Evolutionary conservation across 2,888 invertebrate species (phyloP), one percentile per base, ranked within the genome.

Genomic region (Uropetala carovei): DNA sequence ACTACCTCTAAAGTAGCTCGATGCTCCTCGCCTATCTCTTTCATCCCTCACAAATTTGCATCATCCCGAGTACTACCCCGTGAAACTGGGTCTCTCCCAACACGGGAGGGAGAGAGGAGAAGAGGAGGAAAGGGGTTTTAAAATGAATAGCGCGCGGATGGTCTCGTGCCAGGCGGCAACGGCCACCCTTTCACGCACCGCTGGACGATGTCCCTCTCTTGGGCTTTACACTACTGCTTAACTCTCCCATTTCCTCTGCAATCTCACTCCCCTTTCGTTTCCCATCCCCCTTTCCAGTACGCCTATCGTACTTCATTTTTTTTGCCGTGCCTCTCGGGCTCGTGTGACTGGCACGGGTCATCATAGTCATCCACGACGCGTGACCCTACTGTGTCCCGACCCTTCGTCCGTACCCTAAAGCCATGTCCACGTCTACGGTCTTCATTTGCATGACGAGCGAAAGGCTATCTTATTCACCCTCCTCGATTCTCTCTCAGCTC

Each of bases 291-390:
- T 22, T n/a, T 22, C 60, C 22, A 27, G 14, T 27, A 16, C 86
- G 68, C 18, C 64, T 56, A 64, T 64, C 18, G 89, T 43, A 27
- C 89, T 43, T 64, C 68, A 13, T 64, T 64, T 89, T 89, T n/a
- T 89, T 64, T 43, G 18, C 43, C 22, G 11, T 57, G 43, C 43
- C 43, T 5, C 22, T 22, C 57, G n/a, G 59, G 16, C 89, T 60
- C 64, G 89, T 89, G 89, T 64, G 64, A 60, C n/a, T 64, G 89
- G 56, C 89, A 89, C 89, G 89, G 89, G 89, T 89, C 89, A 83
- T 56, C 56, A 43, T 10, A 43, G 83, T 83, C 83, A 43, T 64
- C 89, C 64, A 43, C 89, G 64, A 64, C 64, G 89, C 89, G 89
- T 89, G 89, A 89, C 89, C 89, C 56, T 43, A 75, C 75, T 8